Percentiles rank a stretch among this genome's conserved stretches.
These are phyloP conservation scores for Chaetophractus vellerosus DNA, from an alignment of 2,797 vertebrate genomes.

Conservation along the genomic window DNA sequence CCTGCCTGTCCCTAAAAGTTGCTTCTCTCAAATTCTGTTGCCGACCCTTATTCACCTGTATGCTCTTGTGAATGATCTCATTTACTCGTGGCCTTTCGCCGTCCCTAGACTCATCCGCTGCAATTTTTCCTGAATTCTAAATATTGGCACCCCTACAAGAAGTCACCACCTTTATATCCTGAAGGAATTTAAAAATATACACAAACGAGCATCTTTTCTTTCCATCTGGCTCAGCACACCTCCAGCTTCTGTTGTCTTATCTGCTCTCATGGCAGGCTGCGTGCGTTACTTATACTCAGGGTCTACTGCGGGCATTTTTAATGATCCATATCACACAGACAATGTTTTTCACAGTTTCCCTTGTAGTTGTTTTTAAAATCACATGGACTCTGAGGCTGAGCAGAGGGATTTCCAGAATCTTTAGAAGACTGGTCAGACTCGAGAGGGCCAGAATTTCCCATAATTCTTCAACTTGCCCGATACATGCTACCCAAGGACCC, in stretches of 20 bases:
- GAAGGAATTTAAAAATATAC: slow-evolving; percentile 17
- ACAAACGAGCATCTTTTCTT: slow-evolving; percentile 8
- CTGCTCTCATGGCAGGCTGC: not conserved
- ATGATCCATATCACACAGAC: not conserved
- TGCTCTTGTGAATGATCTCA: not conserved
- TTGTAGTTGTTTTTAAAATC: slow-evolving; percentile 33
- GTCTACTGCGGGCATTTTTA: not conserved
- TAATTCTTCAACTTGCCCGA: not conserved
- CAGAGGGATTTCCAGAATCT: not conserved
- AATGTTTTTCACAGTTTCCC: not conserved
- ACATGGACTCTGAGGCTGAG: not conserved
- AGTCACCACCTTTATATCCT: not conserved
- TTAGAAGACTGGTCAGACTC: not conserved
- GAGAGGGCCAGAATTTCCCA: not conserved
- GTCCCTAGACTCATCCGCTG: not conserved
- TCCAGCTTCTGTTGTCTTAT: not conserved
- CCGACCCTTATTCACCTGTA: too few relatives aligned
- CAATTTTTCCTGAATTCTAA: not conserved
- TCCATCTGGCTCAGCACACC: not conserved
- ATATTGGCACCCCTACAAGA: not conserved
- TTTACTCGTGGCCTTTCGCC: not conserved
- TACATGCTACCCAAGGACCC: not conserved
- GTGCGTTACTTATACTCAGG: not conserved
- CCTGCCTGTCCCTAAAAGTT: not conserved
- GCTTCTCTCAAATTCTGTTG: not conserved